These are phyloP conservation scores for Chaetodon trifascialis DNA, from an alignment of 2,113 vertebrate genomes.

Conservation along the genomic window DNA sequence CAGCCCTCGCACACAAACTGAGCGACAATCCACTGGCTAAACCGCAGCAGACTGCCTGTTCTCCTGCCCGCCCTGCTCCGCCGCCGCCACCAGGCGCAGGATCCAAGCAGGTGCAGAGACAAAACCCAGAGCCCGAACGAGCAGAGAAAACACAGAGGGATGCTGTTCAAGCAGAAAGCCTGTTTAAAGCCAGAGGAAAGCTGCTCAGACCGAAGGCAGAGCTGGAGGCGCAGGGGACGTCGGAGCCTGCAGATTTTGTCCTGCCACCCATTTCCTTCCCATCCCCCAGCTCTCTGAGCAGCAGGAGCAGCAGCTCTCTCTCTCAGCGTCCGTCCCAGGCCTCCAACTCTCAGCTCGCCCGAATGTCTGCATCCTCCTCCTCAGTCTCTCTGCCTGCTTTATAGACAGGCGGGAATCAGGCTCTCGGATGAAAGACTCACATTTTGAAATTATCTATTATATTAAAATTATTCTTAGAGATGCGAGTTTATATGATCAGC, in stretches of 20 bases:
- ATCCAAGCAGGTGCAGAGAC: slow-evolving; percentile 19
- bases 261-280: slow-evolving; percentile 79
- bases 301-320: slow-evolving; percentile 5
- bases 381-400: slow-evolving; percentile 33
- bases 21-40: not conserved
- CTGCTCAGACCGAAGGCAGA: not conserved
- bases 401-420: not conserved
- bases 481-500: not conserved
- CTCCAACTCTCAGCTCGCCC: slow-evolving; percentile 11
- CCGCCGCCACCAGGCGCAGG: not conserved
- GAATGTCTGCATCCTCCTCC: slow-evolving; percentile 31
- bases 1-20: slow-evolving; percentile 65
- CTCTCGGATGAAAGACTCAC: not conserved
- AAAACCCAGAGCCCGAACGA: not conserved
- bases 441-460: not conserved
- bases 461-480: not conserved
- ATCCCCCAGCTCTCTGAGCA: not conserved
- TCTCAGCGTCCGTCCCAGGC: slow-evolving; percentile 7
- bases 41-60: slow-evolving; percentile 13
- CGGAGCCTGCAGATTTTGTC: slow-evolving; percentile 71
- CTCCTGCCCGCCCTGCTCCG: not conserved
- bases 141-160: not conserved
- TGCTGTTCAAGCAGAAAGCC: not conserved
- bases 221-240: not conserved
- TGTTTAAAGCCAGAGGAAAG: not conserved